Conservation (phyloP, 1,140 invertebrate genomes). For the Holotrichia oblita region DNA sequence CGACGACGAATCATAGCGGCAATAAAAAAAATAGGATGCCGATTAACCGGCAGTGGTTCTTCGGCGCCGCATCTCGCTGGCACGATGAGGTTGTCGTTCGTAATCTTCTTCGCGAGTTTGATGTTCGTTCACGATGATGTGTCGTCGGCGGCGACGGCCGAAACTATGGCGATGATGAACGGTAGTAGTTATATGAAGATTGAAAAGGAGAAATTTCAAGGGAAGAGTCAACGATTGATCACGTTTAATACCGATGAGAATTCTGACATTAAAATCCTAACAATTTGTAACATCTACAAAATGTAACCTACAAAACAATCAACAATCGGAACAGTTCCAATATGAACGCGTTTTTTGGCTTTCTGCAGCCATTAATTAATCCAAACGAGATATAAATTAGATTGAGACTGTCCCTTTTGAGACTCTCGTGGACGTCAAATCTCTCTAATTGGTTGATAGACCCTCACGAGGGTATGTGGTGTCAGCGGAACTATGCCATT, state of each 20-base stretch:
- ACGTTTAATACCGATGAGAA: conserved; percentile 53
- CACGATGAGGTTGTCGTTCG: conserved; percentile 35
- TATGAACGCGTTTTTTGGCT: no score
- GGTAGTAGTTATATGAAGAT: conserved; percentile 44
- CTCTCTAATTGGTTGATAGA: no score
- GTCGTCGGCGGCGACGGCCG: neutral
- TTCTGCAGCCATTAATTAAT: no score
- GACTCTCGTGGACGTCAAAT: no score
- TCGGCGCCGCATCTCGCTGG: neutral
- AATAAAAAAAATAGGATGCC: conserved; percentile 14
- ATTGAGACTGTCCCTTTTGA: no score
- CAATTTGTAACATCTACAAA: no score
- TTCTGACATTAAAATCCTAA: conserved; percentile 46
- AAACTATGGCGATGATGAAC: conserved; percentile 42
- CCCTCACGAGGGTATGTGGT: no score
- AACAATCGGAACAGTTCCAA: no score
- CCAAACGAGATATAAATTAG: no score
- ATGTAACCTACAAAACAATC: no score
- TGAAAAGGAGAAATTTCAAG: conserved; percentile 41
- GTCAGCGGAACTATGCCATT: no score
- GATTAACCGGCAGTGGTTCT: neutral
- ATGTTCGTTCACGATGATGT: neutral
- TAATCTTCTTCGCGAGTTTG: conserved; percentile 1
- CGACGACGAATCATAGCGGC: neutral
- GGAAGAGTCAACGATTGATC: conserved; percentile 49